A percentile compares a stretch with the other conserved stretches of the same genome.
phyloP scores from a whole-genome alignment of 2,888 invertebrate genomes.

The Bombylius discolor region DNA sequence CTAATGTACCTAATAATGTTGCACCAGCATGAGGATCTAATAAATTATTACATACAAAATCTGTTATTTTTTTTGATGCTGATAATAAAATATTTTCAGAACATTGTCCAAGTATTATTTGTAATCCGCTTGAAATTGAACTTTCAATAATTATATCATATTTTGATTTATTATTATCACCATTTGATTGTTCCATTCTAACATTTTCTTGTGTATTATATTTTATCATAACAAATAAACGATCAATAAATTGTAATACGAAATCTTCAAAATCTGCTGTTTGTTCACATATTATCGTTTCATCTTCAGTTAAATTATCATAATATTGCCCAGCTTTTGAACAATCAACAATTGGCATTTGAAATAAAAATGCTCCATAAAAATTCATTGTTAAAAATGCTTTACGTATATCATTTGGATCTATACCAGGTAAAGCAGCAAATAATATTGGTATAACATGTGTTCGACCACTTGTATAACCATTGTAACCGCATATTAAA shows the following conservation, averaged over 20 bases:
- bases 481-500: constrained; percentile 39
- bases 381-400: constrained; percentile 65
- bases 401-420: constrained; percentile 74
- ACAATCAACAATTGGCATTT: constrained; percentile 76
- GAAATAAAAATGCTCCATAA: constrained; percentile 58
- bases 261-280: constrained; percentile 84
- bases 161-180: constrained; percentile 48
- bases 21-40: constrained; percentile 77
- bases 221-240: constrained; percentile 57
- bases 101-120: constrained; percentile 56
- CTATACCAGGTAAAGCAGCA: constrained; percentile 74
- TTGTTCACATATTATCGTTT: constrained; percentile 59
- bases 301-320: constrained; percentile 62
- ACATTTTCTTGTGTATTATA: constrained; percentile 56
- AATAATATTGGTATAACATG: constrained; percentile 71
- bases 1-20: constrained; percentile 59
- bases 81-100: constrained; percentile 49
- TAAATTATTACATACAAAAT: constrained; percentile 60
- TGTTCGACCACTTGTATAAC: constrained; percentile 61
- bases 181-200: constrained; percentile 48
- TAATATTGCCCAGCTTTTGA: constrained; percentile 58
- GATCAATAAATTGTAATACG: constrained; percentile 70
- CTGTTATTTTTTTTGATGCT: constrained; percentile 61
- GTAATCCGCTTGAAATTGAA: constrained; percentile 53
- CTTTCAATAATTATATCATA: constrained; percentile 60